phyloP scores from a whole-genome alignment of 2,888 invertebrate species.

The Mimachlamys varia region DNA sequence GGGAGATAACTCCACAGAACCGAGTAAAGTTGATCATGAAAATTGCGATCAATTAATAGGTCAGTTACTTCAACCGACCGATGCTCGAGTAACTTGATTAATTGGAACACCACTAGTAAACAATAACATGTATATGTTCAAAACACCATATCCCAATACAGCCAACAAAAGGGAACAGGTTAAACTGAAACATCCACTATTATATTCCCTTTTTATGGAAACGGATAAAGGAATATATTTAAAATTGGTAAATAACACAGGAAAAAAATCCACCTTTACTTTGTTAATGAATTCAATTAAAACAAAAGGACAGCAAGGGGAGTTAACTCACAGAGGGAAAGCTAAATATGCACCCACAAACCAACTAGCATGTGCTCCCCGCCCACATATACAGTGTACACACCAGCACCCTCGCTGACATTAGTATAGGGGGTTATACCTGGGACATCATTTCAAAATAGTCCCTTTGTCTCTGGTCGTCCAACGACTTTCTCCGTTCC shows the following conservation, averaged over 20 bases:
- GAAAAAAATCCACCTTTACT: neutral
- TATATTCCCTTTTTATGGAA: neutral
- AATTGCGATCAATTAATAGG: no score
- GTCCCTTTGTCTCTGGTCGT: constrained; percentile 37
- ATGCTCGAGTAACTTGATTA: no score
- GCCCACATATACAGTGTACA: neutral
- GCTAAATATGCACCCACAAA: neutral
- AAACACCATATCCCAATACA: neutral
- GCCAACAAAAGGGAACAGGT: neutral
- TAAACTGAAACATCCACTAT: neutral
- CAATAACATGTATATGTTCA: neutral
- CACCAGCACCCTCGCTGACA: neutral
- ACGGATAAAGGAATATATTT: neutral
- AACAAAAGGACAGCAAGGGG: constrained; percentile 8
- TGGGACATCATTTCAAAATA: neutral
- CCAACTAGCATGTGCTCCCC: neutral
- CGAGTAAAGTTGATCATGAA: no score
- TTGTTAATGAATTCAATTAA: neutral
- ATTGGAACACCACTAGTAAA: no score
- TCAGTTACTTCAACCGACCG: no score
- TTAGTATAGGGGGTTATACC: neutral
- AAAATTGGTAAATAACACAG: neutral
- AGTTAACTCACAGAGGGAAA: constrained; percentile 23
- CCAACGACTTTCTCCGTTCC: constrained; percentile 43
- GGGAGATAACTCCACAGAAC: no score